A percentile compares a stretch with the other conserved stretches of the same genome.
Conservation (phyloP, 2,113 vertebrate genomes). For the Amphiprion percula region DNA sequence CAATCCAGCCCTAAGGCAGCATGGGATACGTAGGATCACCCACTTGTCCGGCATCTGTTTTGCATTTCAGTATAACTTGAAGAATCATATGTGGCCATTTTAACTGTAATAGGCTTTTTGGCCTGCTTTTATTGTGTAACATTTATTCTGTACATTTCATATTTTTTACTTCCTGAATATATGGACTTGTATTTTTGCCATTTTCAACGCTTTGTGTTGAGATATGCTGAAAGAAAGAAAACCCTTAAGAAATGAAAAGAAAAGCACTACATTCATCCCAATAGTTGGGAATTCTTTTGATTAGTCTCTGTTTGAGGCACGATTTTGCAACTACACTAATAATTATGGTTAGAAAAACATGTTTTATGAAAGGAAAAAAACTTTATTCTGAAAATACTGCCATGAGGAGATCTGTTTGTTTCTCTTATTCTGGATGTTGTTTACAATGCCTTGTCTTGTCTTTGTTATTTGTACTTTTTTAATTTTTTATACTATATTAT, state of each 20-base stretch:
- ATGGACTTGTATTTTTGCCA: constrained; percentile 66
- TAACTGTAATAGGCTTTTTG: constrained; percentile 63
- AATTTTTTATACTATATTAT: constrained; percentile 86
- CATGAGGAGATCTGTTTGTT: constrained; percentile 58
- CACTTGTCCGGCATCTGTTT: constrained; percentile 50
- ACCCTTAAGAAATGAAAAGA: constrained; percentile 45
- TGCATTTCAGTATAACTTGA: constrained; percentile 73
- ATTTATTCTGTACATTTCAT: constrained; percentile 74
- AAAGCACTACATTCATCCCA: constrained; percentile 72
- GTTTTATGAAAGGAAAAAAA: constrained; percentile 58
- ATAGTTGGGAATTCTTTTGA: constrained; percentile 59
- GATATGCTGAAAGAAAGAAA: constrained; percentile 41
- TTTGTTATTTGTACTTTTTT: constrained; percentile 86
- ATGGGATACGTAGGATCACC: constrained; percentile 65
- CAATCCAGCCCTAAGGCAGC: constrained; percentile 73
- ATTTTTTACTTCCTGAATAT: constrained; percentile 74
- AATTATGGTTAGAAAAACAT: constrained; percentile 45
- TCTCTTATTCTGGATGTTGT: constrained; percentile 78
- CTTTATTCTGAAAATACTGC: constrained; percentile 69
- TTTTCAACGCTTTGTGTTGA: constrained; percentile 61
- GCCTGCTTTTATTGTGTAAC: constrained; percentile 72
- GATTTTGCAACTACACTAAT: constrained; percentile 63
- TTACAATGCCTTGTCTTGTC: constrained; percentile 78
- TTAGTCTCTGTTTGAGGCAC: constrained; percentile 70
- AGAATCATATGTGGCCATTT: constrained; percentile 62